Evolutionary conservation across 1,140 invertebrate genomes (phyloP), one percentile per base, ranked within the genome.

Genomic region (Heliconius hewitsoni): DNA sequence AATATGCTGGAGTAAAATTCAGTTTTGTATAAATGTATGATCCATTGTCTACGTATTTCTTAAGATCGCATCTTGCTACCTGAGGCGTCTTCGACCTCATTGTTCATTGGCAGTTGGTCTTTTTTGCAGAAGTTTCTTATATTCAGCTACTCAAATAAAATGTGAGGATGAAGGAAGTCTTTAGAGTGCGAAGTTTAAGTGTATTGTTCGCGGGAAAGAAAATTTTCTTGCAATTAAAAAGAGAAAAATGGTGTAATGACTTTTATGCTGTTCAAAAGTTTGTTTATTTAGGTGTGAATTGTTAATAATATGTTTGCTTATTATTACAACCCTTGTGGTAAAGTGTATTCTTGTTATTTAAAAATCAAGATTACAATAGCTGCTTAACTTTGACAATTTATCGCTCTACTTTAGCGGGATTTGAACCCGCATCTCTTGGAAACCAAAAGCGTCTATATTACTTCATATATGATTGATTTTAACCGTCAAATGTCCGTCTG

Each of bases 61-160:
- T 92, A 93, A 93, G 91, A 89, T 90, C 86, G 83, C 90, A 91
- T 91, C 91, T 91, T 93, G 88, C 82, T 92, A 93, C 91, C 91
- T 93, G 91, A 83, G 82, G 76, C 86, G 89, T 91, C 89, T 91
- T 93, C 81, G 86, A 82, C 87, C 79, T 84, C 84, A 86, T 91
- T 91, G 87, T 88, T 86, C 80, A 76, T 74, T 78, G 76, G 85
- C 85, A 87, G 86, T 88, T 86, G 81, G 80, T 84, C 77, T 88
- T 90, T 89, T 89, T 86, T 86, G 81, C 80, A 42, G 81, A 76
- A 85, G 77, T 76, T 83, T 85, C 83, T 85, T 84, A 77, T 72
- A 77, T 70, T 76, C 79, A 81, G 74, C 60, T 77, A 84, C 23
- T 66, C 60, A 84, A 76, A 76, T 50, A 70, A 66, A 77, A 77